Evolutionary conservation across 2,888 invertebrate species (phyloP).

Genomic region (Allacma fusca): DNA sequence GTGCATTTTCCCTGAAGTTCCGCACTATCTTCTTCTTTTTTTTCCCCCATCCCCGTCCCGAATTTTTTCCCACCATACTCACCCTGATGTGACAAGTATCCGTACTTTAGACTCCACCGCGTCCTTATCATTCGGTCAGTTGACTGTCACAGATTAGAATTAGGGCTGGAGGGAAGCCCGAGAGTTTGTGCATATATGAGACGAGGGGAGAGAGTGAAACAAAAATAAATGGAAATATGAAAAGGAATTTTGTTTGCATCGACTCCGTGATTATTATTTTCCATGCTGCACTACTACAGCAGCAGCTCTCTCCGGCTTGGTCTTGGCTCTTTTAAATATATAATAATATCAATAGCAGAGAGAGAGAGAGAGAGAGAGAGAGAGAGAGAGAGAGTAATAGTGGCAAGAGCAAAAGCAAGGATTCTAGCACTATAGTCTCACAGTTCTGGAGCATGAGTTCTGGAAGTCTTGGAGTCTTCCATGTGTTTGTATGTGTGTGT

Average conservation of each 20-base stretch:
- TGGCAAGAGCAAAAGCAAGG: neutral
- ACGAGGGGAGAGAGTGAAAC: neutral
- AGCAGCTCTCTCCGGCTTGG: neutral
- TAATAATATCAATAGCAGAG: constrained; percentile 14
- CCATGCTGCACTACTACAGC: neutral
- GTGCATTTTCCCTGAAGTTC: constrained; percentile 11
- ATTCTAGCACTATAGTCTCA: constrained; percentile 1
- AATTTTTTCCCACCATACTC: neutral
- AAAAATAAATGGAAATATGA: neutral
- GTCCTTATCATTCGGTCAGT: neutral
- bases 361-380: constrained; percentile 19
- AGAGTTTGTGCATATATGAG: neutral
- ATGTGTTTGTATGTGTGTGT: neutral
- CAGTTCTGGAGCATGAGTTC: constrained; percentile 27
- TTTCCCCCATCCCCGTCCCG: neutral
- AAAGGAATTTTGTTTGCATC: constrained; percentile 22
- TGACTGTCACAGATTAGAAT: neutral
- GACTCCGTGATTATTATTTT: constrained; percentile 11
- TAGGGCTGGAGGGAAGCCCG: too few species aligned
- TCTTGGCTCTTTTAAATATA: constrained; percentile 21
- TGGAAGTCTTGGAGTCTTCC: neutral
- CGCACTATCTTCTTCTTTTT: neutral
- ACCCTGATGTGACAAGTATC: too few species aligned
- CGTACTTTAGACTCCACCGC: neutral
- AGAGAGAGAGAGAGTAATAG: constrained; percentile 13